Evolutionary conservation across 2,113 vertebrate species (phyloP).

Genomic region (Triplophysa tibetana): DNA sequence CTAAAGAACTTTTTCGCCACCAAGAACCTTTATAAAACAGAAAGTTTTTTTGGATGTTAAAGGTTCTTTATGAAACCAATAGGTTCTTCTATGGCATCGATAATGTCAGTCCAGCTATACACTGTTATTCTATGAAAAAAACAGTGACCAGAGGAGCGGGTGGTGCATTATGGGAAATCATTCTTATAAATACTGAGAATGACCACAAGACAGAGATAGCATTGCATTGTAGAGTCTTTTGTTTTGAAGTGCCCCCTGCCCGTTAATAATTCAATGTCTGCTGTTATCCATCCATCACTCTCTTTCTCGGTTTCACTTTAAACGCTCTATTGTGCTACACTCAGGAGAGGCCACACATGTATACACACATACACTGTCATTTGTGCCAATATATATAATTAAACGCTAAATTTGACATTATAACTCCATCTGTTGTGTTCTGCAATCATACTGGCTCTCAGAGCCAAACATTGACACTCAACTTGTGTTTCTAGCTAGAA

Average conservation of each 20-base stretch:
- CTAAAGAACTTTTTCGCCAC: too few relatives aligned
- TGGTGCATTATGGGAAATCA: constrained; percentile 57
- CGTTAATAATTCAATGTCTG: constrained; percentile 69
- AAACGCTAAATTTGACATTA: constrained; percentile 1
- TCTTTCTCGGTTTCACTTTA: constrained; percentile 54
- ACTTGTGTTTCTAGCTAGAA: neutral
- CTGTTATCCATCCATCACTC: constrained; percentile 38
- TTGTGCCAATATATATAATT: constrained; percentile 4
- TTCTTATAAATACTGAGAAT: constrained; percentile 5
- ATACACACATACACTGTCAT: neutral
- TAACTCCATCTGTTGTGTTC: neutral
- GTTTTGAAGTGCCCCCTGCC: constrained; percentile 59
- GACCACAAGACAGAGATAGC: constrained; percentile 5
- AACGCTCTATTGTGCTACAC: constrained; percentile 17
- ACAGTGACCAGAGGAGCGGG: neutral
- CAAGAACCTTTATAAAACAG: too few relatives aligned
- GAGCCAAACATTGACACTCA: neutral
- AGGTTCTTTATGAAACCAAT: too few relatives aligned
- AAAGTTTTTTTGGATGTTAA: too few relatives aligned
- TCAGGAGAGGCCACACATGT: constrained; percentile 2
- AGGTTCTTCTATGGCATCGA: too few relatives aligned
- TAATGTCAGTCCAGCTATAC: too few relatives aligned
- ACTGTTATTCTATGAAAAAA: too few relatives aligned
- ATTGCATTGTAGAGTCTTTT: constrained; percentile 53
- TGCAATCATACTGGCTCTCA: neutral